phyloP scores from a whole-genome alignment of 2,113 vertebrate species.

The Myrmecophaga tridactyla region DNA sequence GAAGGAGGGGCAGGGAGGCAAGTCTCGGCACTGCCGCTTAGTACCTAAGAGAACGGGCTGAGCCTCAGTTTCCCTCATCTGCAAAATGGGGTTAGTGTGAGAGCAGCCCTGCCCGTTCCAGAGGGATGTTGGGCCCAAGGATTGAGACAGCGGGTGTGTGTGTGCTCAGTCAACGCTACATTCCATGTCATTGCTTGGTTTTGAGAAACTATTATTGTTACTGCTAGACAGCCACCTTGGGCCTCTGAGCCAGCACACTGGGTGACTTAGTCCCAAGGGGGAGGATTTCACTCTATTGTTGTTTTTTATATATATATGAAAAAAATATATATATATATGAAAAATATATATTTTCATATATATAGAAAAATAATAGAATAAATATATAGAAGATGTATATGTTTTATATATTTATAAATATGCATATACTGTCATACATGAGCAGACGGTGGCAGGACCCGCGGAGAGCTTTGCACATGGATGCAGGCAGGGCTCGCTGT shows the following conservation, averaged over 20 bases:
- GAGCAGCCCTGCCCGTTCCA: background rate
- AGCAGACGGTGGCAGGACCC: fast-evolving
- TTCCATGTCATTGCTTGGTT: background rate
- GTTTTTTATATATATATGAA: too few species aligned
- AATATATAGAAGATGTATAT: too few species aligned
- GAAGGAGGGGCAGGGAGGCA: too few species aligned
- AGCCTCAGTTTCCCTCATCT: background rate
- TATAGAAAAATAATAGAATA: too few species aligned
- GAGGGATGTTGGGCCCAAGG: background rate
- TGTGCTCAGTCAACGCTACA: background rate
- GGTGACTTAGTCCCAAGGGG: background rate
- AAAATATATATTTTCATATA: too few species aligned
- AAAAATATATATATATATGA: too few species aligned
- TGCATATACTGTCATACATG: too few species aligned
- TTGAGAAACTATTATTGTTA: background rate
- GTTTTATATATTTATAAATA: too few species aligned
- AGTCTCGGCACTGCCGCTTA: background rate
- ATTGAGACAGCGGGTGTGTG: background rate
- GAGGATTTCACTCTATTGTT: background rate
- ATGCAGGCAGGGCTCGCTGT: fast-evolving
- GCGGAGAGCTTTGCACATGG: background rate
- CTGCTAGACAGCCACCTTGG: background rate
- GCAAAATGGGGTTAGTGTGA: background rate
- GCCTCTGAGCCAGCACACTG: background rate
- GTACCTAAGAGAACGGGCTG: background rate